Conservation (phyloP, 2,113 vertebrate species). For the Corydoras sp. region DNA sequence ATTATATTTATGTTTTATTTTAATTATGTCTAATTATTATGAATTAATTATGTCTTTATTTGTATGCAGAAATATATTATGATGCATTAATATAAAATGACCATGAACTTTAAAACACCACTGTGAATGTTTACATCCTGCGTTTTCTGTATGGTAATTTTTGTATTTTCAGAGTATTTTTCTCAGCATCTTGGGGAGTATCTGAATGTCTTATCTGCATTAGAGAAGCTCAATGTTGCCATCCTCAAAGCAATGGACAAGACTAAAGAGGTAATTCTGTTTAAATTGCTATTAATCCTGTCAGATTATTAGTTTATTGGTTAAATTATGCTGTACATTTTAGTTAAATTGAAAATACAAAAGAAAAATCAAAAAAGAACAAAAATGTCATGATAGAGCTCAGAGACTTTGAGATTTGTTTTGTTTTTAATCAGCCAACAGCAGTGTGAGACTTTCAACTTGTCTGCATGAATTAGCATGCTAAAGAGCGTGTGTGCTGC, state of each 20-base stretch:
- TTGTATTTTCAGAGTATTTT: slow-evolving; percentile 79
- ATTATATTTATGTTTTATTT: too few species aligned
- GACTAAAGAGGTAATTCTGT: slow-evolving; percentile 82
- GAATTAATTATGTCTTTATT: too few species aligned
- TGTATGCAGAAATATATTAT: too few species aligned
- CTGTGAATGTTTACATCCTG: not conserved
- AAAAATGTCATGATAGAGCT: too few species aligned
- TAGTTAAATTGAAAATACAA: too few species aligned
- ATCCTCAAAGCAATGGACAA: slow-evolving; percentile 94
- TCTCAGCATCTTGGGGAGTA: slow-evolving; percentile 87
- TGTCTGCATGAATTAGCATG: slow-evolving; percentile 30
- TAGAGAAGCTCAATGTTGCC: slow-evolving; percentile 83
- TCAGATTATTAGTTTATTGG: not conserved
- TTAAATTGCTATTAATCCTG: not conserved
- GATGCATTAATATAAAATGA: too few species aligned
- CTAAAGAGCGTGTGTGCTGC: slow-evolving; percentile 7
- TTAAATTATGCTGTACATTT: not conserved
- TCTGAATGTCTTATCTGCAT: slow-evolving; percentile 80
- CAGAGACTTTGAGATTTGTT: too few species aligned
- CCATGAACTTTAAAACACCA: too few species aligned
- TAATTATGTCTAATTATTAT: too few species aligned
- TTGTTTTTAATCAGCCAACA: slow-evolving; percentile 2
- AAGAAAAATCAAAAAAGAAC: too few species aligned
- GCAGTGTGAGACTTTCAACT: slow-evolving; percentile 1
- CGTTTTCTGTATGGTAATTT: slow-evolving; percentile 24